Conservation (phyloP, 2,888 invertebrate species). For the Himalopsyche kuldschensis region DNA sequence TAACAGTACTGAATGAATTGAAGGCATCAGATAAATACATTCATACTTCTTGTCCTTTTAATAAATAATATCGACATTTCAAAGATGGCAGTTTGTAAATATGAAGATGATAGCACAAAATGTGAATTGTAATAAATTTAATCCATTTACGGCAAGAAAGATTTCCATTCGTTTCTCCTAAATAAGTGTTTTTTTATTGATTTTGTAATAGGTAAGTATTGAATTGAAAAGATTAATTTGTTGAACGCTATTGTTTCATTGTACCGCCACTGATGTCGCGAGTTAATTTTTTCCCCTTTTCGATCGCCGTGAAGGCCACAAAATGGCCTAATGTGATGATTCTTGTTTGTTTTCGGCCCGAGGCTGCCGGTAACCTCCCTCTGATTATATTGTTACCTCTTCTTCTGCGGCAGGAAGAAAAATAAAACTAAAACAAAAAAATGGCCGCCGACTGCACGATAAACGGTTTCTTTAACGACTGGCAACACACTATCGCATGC, state of each 20-base stretch:
- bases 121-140: too few relatives aligned
- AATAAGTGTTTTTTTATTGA: too few relatives aligned
- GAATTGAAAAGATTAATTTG: too few relatives aligned
- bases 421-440: background rate
- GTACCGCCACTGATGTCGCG: background rate
- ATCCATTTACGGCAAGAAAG: too few relatives aligned
- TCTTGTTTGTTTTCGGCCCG: slow-evolving; percentile 10
- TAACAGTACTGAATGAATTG: too few relatives aligned
- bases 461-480: background rate
- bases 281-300: background rate
- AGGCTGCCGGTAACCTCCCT: slow-evolving; percentile 13
- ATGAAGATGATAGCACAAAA: too few relatives aligned
- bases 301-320: slow-evolving; percentile 5
- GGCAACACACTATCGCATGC: background rate
- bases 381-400: slow-evolving; percentile 19
- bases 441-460: background rate
- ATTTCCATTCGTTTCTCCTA: too few relatives aligned
- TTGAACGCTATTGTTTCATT: background rate
- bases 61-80: too few relatives aligned
- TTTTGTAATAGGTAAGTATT: too few relatives aligned
- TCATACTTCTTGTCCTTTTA: too few relatives aligned
- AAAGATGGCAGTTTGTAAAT: too few relatives aligned
- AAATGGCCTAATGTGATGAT: slow-evolving; percentile 16
- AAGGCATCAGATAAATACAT: too few relatives aligned
- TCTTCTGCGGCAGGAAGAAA: background rate